A percentile compares a stretch with the other conserved stretches of the same genome.
Conservation (phyloP, 2,888 invertebrate species). For the Pollenia labialis region DNA sequence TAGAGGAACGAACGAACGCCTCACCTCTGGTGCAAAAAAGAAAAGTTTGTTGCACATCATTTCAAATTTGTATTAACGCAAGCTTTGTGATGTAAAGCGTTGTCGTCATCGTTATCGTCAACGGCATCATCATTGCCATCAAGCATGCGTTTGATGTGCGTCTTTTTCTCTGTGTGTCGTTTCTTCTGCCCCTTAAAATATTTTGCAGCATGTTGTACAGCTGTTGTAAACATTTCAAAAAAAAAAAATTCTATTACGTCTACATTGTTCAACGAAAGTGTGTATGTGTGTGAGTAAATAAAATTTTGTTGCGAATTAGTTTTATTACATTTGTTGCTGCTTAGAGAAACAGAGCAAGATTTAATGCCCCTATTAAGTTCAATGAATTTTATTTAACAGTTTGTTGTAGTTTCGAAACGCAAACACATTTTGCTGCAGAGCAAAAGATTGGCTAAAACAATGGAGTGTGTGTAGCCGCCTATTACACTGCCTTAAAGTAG, state of each 20-base stretch:
- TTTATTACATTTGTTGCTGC: background rate
- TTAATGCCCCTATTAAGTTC: conserved; percentile 56
- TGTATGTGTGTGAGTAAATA: conserved; percentile 4
- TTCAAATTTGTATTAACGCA: conserved; percentile 58
- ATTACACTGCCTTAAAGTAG: conserved; percentile 52
- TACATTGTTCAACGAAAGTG: background rate
- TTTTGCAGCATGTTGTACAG: conserved; percentile 58
- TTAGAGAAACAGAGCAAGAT: conserved; percentile 61
- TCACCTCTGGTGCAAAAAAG: conserved; percentile 55
- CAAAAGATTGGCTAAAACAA: too few relatives aligned
- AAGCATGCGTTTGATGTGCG: conserved; percentile 52
- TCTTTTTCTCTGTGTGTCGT: conserved; percentile 4
- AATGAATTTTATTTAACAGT: conserved; percentile 55
- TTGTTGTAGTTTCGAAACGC: background rate
- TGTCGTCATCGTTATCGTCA: conserved; percentile 40
- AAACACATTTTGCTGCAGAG: background rate
- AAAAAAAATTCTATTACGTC: conserved; percentile 40
- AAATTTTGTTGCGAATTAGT: conserved; percentile 21
- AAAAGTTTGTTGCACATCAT: conserved; percentile 49
- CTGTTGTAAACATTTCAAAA: conserved; percentile 71
- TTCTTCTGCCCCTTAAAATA: background rate
- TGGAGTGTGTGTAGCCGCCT: too few relatives aligned
- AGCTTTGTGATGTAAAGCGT: conserved; percentile 45
- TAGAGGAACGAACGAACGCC: conserved; percentile 38
- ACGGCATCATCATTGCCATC: conserved; percentile 40